phyloP scores from a whole-genome alignment of 2,888 invertebrate genomes.

The Eledona agricola region DNA sequence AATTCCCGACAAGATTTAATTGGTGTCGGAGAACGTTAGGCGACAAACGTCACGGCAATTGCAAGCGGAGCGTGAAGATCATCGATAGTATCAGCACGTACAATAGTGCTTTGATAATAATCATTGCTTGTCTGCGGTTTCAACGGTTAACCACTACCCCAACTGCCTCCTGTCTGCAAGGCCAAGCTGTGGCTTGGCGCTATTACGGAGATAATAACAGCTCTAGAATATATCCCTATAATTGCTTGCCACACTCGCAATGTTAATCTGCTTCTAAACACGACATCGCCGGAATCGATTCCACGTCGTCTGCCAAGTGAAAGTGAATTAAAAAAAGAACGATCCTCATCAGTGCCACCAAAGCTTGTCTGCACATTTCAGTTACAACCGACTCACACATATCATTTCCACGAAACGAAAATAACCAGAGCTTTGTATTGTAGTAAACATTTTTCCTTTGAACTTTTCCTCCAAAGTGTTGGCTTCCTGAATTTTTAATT shows the following conservation, averaged over 20 bases:
- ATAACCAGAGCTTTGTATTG: too few species aligned
- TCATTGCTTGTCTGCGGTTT: conserved; percentile 56
- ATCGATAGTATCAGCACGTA: conserved; percentile 43
- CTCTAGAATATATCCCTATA: conserved; percentile 55
- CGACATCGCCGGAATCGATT: conserved; percentile 43
- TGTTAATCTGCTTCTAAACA: conserved; percentile 48
- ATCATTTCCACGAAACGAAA: too few species aligned
- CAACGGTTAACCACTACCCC: conserved; percentile 55
- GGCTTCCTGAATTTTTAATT: too few species aligned
- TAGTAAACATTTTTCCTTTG: too few species aligned
- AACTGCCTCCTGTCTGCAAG: conserved; percentile 52
- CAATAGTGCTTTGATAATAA: conserved; percentile 51
- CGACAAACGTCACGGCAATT: conserved; percentile 32
- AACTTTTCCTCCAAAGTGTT: too few species aligned
- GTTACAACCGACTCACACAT: too few species aligned
- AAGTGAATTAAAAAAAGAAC: too few species aligned
- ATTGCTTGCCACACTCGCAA: conserved; percentile 54
- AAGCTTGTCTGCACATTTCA: too few species aligned
- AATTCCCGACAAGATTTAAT: conserved; percentile 5
- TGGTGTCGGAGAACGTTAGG: conserved; percentile 8
- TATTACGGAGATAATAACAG: conserved; percentile 55
- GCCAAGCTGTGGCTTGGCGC: conserved; percentile 52
- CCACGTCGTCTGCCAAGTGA: too few species aligned
- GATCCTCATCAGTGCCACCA: too few species aligned
- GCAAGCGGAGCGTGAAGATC: conserved; percentile 36